A percentile compares a stretch with the other conserved stretches of the same genome.
phyloP scores from a whole-genome alignment of 2,888 invertebrate genomes.

The Tinea semifulvella region DNA sequence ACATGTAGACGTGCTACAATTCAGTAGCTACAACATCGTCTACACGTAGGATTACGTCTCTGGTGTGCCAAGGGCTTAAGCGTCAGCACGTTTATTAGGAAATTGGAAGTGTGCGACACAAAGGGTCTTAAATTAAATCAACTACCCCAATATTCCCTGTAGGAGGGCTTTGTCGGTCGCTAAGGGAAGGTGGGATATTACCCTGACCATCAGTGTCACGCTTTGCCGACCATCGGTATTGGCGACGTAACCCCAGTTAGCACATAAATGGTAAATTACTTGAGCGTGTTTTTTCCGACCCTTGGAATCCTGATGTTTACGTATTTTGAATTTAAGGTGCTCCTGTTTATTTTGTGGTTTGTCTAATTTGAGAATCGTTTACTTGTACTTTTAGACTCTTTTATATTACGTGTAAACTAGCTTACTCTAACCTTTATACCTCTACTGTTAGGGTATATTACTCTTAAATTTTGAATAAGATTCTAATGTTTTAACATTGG shows the following conservation, averaged over 20 bases:
- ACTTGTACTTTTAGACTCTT: too few species aligned
- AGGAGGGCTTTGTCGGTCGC: conserved; percentile 35
- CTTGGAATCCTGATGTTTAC: not conserved
- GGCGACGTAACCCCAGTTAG: conserved; percentile 25
- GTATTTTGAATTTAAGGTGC: not conserved
- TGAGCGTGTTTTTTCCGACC: conserved; percentile 2
- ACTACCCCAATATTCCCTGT: conserved; percentile 44
- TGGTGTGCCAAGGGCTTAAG: too few species aligned
- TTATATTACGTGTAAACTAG: too few species aligned
- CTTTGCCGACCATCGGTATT: conserved; percentile 23
- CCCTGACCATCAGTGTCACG: conserved; percentile 22
- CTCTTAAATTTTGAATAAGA: too few species aligned
- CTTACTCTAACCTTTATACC: too few species aligned
- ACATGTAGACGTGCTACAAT: too few species aligned
- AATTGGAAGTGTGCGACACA: conserved; percentile 51
- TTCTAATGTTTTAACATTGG: too few species aligned
- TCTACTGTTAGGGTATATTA: too few species aligned
- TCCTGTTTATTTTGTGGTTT: too few species aligned
- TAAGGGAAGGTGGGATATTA: conserved; percentile 27
- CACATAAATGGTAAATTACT: conserved; percentile 24
- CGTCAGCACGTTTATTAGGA: conserved; percentile 43
- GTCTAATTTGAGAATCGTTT: too few species aligned
- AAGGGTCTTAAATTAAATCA: conserved; percentile 58
- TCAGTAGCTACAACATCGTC: too few species aligned
- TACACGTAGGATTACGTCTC: too few species aligned